These are phyloP conservation scores for Acarapis woodi DNA, from an alignment of 1,140 invertebrate genomes.

Conservation along the genomic window DNA sequence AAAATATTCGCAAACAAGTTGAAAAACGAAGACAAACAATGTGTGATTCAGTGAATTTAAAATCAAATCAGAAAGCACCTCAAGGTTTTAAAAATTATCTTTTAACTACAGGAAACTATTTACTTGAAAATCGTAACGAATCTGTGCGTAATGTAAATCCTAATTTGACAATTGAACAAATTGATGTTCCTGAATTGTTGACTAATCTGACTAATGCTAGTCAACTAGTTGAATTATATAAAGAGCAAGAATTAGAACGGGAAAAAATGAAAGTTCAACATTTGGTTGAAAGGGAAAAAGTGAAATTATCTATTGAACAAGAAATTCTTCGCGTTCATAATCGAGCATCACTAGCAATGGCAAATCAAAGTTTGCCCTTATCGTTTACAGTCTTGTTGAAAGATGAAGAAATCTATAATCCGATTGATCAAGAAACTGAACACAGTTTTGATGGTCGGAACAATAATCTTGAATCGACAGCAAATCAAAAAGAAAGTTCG, in stretches of 20 bases:
- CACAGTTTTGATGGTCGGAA: not conserved
- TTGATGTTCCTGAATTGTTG: not conserved
- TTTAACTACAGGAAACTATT: slow-evolving; percentile 72
- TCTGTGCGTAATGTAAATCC: not conserved
- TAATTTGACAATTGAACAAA: not conserved
- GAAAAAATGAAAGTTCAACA: slow-evolving; percentile 43
- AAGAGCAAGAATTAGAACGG: slow-evolving; percentile 58
- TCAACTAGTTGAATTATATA: slow-evolving; percentile 26
- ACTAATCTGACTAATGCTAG: not conserved
- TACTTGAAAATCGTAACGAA: slow-evolving; percentile 30
- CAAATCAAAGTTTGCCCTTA: slow-evolving; percentile 59
- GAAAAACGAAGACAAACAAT: slow-evolving; percentile 40
- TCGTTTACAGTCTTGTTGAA: slow-evolving; percentile 73
- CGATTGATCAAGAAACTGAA: slow-evolving; percentile 52
- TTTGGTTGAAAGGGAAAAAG: slow-evolving; percentile 76
- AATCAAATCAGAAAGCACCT: slow-evolving; percentile 70
- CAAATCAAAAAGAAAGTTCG: too few species aligned
- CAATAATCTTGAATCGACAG: not conserved
- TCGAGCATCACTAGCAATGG: slow-evolving; percentile 62
- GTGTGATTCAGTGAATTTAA: slow-evolving; percentile 55
- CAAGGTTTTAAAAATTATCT: slow-evolving; percentile 86
- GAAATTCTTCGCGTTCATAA: slow-evolving; percentile 79
- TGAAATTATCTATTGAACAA: slow-evolving; percentile 72
- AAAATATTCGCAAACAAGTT: slow-evolving; percentile 73
- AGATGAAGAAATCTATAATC: slow-evolving; percentile 75